These are phyloP conservation scores for Ophion ventricosus DNA, from an alignment of 2,888 invertebrate species.

Conservation along the genomic window DNA sequence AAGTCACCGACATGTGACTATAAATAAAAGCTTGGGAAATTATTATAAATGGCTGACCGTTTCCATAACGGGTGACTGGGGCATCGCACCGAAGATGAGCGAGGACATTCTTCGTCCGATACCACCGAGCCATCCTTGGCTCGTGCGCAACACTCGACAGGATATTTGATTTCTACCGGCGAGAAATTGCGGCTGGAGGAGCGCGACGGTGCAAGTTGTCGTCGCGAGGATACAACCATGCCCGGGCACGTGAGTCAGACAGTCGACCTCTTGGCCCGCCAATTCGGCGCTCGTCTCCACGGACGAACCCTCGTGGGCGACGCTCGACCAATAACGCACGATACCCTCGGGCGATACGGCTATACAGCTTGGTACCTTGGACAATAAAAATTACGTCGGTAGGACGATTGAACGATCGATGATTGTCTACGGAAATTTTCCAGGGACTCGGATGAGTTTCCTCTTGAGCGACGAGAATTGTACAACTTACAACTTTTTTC, in stretches of 20 bases:
- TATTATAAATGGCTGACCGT: conserved; percentile 84
- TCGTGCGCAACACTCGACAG: conserved; percentile 89
- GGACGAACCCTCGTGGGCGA: conserved; percentile 94
- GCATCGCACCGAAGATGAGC: conserved; percentile 91
- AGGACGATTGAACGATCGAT: no score
- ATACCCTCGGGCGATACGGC: conserved; percentile 97
- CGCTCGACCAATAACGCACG: conserved; percentile 96
- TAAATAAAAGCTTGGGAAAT: no score
- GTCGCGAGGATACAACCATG: conserved; percentile 94
- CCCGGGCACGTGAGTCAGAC: conserved; percentile 87
- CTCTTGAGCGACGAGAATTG: no score
- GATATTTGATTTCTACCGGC: conserved; percentile 89
- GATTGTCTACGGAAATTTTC: no score
- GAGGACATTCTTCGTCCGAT: conserved; percentile 92
- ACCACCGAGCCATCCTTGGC: conserved; percentile 94
- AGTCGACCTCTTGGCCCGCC: conserved; percentile 94
- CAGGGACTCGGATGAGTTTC: no score
- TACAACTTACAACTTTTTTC: no score
- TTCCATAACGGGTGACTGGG: conserved; percentile 86
- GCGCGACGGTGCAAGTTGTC: conserved; percentile 94
- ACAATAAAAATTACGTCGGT: neutral
- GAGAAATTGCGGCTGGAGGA: conserved; percentile 86
- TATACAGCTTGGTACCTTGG: conserved; percentile 91
- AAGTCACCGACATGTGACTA: no score
- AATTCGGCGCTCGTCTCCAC: conserved; percentile 93